Evolutionary conservation across 2,888 invertebrate genomes (phyloP), one percentile per base, ranked within the genome.

Genomic region (Sphaerophoria taeniata): DNA sequence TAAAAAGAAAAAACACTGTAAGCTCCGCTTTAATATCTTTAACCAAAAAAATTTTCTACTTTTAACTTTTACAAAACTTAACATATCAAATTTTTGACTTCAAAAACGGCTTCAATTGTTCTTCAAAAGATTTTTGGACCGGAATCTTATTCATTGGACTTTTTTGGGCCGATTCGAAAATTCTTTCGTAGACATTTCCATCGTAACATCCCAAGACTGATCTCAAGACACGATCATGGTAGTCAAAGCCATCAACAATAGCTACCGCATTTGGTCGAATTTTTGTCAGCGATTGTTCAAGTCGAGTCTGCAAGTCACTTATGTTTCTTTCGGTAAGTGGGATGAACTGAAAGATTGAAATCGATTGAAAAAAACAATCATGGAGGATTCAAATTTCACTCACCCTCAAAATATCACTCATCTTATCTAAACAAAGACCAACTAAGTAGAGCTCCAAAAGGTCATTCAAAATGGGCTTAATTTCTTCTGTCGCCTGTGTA

Each of bases 181-280:
- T 93, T 5, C 96, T 94, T 89, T 97, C 95, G 92, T 97, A 97
- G 24, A 97, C 96, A 87, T 96, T 95, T 0, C 97, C 97, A 92
- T 97, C 97, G 90, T 95, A 97, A 9, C 96, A 94, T 12, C 97
- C 97, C 45, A 97, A 92, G 0, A 96, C 94, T 0, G 97, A 97
- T 72, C 94, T 94, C 0, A 97, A 92, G 63, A 96, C 94, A 90
- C 95, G 95, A 90, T 97, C 97, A 12, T 94, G 93, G 49, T 97
- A 94, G 90, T 98, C 98, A 90, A 98, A 99, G 11, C 97, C 95
- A 92, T 99, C 99, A 0, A 98, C 98, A 24, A 99, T 93, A 0
- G 96, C 96, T 0, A 99, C 96, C 0, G 97, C 98, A 91, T 98
- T 96, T 4, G 97, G 97, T 58, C 98, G 94, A 55, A 99, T 93